phyloP scores from a whole-genome alignment of 2,113 vertebrate genomes.

The Rhinopomastus cyanomelas region DNA sequence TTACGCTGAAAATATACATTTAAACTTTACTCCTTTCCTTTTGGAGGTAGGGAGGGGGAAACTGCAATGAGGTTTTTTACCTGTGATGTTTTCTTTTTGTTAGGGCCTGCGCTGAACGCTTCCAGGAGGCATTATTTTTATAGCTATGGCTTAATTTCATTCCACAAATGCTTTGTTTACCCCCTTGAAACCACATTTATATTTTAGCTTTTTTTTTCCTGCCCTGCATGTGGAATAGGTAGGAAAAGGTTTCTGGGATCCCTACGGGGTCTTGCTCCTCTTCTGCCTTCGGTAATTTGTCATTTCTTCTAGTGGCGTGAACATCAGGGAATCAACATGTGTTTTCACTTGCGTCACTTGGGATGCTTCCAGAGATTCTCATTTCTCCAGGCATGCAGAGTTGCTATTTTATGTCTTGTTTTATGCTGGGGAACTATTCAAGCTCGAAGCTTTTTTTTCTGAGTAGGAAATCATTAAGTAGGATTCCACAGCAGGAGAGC shows the following conservation, averaged over 20 bases:
- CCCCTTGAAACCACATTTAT: not conserved
- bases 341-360: not conserved
- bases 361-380: not conserved
- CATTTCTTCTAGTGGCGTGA: not conserved
- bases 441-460: not conserved
- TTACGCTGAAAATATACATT: not conserved
- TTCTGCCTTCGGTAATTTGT: not conserved
- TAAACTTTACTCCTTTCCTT: not conserved
- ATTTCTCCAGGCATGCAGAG: not conserved
- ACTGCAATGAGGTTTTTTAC: not conserved
- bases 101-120: not conserved
- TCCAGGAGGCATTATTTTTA: not conserved
- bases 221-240: not conserved
- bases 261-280: not conserved
- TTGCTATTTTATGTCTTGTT: slow-evolving; percentile 2
- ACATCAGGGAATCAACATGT: slow-evolving; percentile 15
- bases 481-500: not conserved
- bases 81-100: not conserved
- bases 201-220: not conserved
- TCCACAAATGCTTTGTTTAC: not conserved
- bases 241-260: not conserved
- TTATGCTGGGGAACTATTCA: not conserved
- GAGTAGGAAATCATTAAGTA: not conserved
- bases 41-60: not conserved
- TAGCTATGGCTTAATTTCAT: not conserved